phyloP scores from a whole-genome alignment of 1,140 invertebrate genomes.

The Drosophila orosa region DNA sequence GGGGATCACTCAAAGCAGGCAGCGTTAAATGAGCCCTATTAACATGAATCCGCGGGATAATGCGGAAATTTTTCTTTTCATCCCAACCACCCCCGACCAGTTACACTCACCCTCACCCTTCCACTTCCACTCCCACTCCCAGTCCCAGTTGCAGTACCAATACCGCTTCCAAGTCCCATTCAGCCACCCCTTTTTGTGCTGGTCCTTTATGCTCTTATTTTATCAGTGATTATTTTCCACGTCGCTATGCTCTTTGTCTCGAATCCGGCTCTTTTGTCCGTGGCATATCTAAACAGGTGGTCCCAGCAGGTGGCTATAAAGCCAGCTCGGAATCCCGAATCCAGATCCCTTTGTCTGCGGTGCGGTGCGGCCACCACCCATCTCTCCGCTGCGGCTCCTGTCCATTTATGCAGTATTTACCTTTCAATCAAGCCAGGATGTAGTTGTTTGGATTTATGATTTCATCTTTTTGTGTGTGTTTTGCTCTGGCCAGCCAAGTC shows the following conservation, averaged over 20 bases:
- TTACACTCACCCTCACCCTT: not conserved
- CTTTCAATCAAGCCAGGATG: slow-evolving; percentile 72
- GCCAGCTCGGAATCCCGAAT: slow-evolving; percentile 7
- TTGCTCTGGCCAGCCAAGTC: slow-evolving; percentile 57
- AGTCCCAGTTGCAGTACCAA: not conserved
- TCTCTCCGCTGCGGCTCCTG: not conserved
- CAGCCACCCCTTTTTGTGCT: slow-evolving; percentile 47
- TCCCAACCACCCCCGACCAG: slow-evolving; percentile 25
- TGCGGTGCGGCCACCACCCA: slow-evolving; percentile 4
- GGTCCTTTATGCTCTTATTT: slow-evolving; percentile 70
- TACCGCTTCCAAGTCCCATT: slow-evolving; percentile 13
- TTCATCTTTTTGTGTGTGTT: slow-evolving; percentile 35
- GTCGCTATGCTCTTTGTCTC: slow-evolving; percentile 75
- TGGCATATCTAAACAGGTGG: slow-evolving; percentile 79
- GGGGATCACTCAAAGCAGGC: slow-evolving; percentile 20
- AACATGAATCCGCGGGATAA: slow-evolving; percentile 56
- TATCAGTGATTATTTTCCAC: slow-evolving; percentile 83
- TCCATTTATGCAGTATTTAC: slow-evolving; percentile 63
- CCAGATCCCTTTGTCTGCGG: slow-evolving; percentile 43
- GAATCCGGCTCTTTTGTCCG: slow-evolving; percentile 55
- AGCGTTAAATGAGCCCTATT: slow-evolving; percentile 78
- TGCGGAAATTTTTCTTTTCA: slow-evolving; percentile 67
- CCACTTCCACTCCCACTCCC: not conserved
- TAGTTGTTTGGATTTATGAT: slow-evolving; percentile 63
- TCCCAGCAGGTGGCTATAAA: slow-evolving; percentile 71